Evolutionary conservation across 2,113 vertebrate genomes (phyloP).

Genomic region (Bombycilla garrulus): DNA sequence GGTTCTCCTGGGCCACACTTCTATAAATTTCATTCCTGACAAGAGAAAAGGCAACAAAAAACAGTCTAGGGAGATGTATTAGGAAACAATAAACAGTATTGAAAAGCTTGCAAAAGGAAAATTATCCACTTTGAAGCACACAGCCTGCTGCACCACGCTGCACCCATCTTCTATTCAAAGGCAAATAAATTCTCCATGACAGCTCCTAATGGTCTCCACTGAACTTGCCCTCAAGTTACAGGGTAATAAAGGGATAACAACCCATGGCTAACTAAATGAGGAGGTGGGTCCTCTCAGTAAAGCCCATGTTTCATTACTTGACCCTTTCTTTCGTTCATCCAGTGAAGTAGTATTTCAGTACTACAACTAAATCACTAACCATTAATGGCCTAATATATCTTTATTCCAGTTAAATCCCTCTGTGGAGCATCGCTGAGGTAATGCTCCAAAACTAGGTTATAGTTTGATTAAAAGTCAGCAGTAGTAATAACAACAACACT

Average conservation of each 20-base stretch:
- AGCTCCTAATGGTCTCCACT: conserved; percentile 55
- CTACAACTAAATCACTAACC: background rate
- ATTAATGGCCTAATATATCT: background rate
- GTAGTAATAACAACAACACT: background rate
- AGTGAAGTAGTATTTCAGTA: background rate
- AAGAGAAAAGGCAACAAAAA: conserved; percentile 55
- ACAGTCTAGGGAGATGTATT: conserved; percentile 40
- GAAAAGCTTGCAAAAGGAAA: conserved; percentile 55
- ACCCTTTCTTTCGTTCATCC: background rate
- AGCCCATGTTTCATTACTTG: background rate
- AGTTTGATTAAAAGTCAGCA: background rate
- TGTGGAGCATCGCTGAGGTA: background rate
- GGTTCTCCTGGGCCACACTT: conserved; percentile 39
- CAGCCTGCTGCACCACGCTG: background rate
- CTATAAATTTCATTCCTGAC: conserved; percentile 62
- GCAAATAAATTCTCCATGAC: conserved; percentile 69
- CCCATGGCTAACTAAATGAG: conserved; percentile 56
- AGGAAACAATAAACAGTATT: conserved; percentile 65
- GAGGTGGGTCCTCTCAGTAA: conserved; percentile 39
- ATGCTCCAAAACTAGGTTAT: background rate
- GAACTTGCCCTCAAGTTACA: conserved; percentile 71
- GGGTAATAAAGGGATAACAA: conserved; percentile 66
- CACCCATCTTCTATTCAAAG: conserved; percentile 57
- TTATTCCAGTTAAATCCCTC: conserved; percentile 11
- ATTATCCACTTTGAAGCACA: conserved; percentile 33